Evolutionary conservation across 30 jellyfish, hydroid and myxozoan species (phyloP).

Genomic region (Cassiopea xamachana): DNA sequence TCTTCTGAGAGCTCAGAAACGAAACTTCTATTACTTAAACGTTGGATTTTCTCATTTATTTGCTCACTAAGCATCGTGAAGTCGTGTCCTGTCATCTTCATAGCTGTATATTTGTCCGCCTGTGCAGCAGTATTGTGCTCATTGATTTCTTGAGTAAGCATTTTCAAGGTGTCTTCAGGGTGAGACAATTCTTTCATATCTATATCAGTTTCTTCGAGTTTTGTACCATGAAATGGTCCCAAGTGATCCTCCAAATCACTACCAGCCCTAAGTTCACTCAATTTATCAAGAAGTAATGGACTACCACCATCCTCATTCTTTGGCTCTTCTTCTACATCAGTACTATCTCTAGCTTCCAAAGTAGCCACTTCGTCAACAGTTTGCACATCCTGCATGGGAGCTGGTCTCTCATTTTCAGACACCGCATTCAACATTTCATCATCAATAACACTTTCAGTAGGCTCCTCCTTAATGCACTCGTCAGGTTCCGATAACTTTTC

Average conservation of each 20-base stretch:
- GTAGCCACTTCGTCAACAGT: not conserved
- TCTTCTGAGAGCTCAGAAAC: constrained; percentile 67
- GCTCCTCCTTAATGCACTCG: constrained; percentile 2
- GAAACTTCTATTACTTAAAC: constrained; percentile 46
- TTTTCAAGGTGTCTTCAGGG: constrained; percentile 71
- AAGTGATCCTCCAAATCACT: constrained; percentile 51
- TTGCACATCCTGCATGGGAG: not conserved
- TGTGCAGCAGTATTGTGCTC: constrained; percentile 2
- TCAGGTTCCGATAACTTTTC: not conserved
- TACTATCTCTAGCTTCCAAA: not conserved
- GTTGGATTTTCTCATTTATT: constrained; percentile 42
- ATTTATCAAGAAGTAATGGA: not conserved
- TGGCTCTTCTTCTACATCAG: not conserved
- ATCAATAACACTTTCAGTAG: not conserved
- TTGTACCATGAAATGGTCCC: constrained; percentile 78
- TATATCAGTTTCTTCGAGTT: constrained; percentile 62
- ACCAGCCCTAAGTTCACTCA: constrained; percentile 35
- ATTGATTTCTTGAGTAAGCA: constrained; percentile 53
- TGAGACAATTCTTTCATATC: constrained; percentile 64
- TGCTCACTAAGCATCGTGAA: constrained; percentile 53
- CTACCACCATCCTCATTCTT: constrained; percentile 6
- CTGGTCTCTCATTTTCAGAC: not conserved
- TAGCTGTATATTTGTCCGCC: not conserved
- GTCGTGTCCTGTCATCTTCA: constrained; percentile 56
- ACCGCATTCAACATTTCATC: not conserved